Percentiles rank a stretch among this genome's conserved stretches.
phyloP scores from a whole-genome alignment of 2,888 invertebrate genomes.

The Tetanocera ferruginea region DNA sequence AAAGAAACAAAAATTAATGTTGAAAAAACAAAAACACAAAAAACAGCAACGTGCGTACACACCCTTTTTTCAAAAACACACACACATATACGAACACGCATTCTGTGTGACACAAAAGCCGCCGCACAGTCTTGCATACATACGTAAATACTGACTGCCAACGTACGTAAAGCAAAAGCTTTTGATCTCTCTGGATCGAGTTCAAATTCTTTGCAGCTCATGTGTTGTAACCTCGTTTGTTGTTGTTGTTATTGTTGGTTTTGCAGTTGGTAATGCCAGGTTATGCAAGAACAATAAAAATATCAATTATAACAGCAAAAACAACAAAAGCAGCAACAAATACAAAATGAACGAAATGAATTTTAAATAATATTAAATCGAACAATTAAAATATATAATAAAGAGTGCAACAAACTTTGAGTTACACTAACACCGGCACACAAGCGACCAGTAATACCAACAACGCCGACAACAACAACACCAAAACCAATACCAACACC shows the following conservation, averaged over 20 bases:
- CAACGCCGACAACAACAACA: slow-evolving; percentile 7
- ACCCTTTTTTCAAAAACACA: too few relatives aligned
- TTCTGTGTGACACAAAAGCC: too few relatives aligned
- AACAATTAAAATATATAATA: too few relatives aligned
- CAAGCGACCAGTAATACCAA: neutral
- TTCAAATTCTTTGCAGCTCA: neutral
- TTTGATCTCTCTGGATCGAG: neutral
- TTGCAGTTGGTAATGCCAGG: neutral
- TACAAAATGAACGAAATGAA: neutral
- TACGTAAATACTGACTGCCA: neutral
- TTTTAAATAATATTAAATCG: too few relatives aligned
- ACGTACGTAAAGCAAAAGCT: neutral
- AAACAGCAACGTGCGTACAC: too few relatives aligned
- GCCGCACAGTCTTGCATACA: too few relatives aligned
- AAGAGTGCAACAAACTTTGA: too few relatives aligned
- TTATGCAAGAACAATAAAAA: neutral
- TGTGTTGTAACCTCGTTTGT: neutral
- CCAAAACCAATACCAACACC: neutral
- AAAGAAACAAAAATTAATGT: too few relatives aligned
- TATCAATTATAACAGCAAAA: neutral
- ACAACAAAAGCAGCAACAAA: neutral
- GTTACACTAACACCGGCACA: neutral
- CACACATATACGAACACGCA: too few relatives aligned
- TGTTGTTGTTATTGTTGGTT: neutral
- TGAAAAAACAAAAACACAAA: too few relatives aligned